Evolutionary conservation across 1,140 invertebrate species (phyloP).

Genomic region (Phocides pigmalion): DNA sequence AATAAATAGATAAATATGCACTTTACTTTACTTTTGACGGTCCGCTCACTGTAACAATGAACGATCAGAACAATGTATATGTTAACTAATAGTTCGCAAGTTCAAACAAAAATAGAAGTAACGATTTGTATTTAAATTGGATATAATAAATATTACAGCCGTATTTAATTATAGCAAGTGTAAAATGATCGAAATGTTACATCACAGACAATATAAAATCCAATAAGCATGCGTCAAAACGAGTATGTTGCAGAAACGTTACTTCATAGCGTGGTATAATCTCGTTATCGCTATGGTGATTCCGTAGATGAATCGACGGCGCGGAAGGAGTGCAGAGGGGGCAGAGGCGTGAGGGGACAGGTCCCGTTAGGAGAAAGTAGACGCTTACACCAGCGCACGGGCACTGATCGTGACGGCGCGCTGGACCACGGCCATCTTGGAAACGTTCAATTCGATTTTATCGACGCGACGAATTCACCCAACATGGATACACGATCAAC

Average conservation of each 20-base stretch:
- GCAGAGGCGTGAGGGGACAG: slow-evolving; percentile 41
- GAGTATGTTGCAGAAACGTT: slow-evolving; percentile 43
- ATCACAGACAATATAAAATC: slow-evolving; percentile 11
- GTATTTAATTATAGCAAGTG: not conserved
- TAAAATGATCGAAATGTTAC: slow-evolving; percentile 7
- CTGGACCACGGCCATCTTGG: slow-evolving; percentile 46
- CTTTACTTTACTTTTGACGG: slow-evolving; percentile 53
- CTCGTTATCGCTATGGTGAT: slow-evolving; percentile 63
- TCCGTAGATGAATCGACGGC: slow-evolving; percentile 56
- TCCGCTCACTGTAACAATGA: slow-evolving; percentile 51
- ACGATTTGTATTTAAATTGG: no score
- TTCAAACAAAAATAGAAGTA: not conserved
- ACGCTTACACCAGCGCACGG: slow-evolving; percentile 63
- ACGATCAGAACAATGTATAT: not conserved
- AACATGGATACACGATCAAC: slow-evolving; percentile 3
- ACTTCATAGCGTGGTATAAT: slow-evolving; percentile 60
- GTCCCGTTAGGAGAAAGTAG: slow-evolving; percentile 82
- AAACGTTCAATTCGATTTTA: slow-evolving; percentile 45
- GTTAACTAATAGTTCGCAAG: not conserved
- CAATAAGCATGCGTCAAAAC: slow-evolving; percentile 45
- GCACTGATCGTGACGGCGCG: slow-evolving; percentile 63
- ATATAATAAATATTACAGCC: no score
- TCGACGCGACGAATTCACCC: slow-evolving; percentile 10
- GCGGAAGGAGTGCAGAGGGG: slow-evolving; percentile 38
- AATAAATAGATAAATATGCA: slow-evolving; percentile 48